Evolutionary conservation across 2,888 invertebrate species (phyloP), one percentile per base, ranked within the genome.

Genomic region (Clanis bilineata): DNA sequence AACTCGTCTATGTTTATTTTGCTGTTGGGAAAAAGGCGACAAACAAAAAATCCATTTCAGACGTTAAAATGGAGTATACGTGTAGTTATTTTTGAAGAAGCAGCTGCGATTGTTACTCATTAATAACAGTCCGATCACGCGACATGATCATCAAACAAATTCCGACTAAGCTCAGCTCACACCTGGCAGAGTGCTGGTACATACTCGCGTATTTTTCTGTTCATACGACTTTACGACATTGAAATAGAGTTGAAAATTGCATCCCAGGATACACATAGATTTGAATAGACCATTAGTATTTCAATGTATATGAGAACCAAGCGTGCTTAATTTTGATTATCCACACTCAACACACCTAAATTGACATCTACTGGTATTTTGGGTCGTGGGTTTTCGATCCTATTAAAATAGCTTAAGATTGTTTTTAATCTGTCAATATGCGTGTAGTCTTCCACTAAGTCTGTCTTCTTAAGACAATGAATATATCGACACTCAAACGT

Each of bases 61-160:
- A 3, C 3, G 0, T 2, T 12, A 4, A 44, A 3, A 3, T n/a
- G 12, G 7, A 9, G 7, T 15, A 3, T 25, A 15, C 15, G 6
- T 15, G 3, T n/a, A 28, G 25, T 25, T 47, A 47, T 28, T 47
- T 47, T 28, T 47, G 15, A 28, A 47, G 15, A 47, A 15, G 4
- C 47, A 28, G 28, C 15, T 47, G 47, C 9, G 44, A 47, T 47
- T 47, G 47, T 28, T 28, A 28, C 9, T 28, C 28, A 47, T 47
- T 47, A 47, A 47, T 47, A 47, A 47, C 25, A 6, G 45, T 45
- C 23, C 7, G 28, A 47, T 15, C 47, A 47, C 47, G 47, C 47
- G 25, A 47, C 18, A 15, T 15, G 15, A 18, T 28, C 47, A 47
- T 47, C 47, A 47, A 47, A 28, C 18, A 25, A 47, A 47, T 47